Percentiles rank a stretch among this genome's conserved stretches.
Conservation (phyloP, 2,113 vertebrate species). For the Eudyptes chrysolophus region DNA sequence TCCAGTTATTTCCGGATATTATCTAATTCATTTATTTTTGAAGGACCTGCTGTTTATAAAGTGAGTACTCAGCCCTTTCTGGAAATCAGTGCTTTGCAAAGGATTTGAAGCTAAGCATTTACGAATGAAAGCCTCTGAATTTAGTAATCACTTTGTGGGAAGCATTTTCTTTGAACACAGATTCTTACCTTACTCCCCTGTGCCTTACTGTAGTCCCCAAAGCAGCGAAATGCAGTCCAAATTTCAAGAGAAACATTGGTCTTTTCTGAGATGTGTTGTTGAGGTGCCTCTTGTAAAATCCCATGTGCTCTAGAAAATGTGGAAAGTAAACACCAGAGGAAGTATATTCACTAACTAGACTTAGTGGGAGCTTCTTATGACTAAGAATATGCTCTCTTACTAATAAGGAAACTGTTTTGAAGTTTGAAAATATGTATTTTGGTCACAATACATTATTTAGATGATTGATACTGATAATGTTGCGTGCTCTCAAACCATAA, state of each 20-base stretch:
- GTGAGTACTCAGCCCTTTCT: not conserved
- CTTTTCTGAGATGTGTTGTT: not conserved
- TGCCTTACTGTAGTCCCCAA: not conserved
- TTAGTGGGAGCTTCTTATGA: not conserved
- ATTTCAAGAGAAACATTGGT: not conserved
- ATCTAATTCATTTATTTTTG: not conserved
- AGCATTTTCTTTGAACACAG: not conserved
- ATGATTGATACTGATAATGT: not conserved
- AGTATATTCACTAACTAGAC: not conserved
- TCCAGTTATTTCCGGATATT: not conserved
- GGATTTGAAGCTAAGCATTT: not conserved
- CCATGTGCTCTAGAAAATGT: not conserved
- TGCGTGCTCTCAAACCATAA: not conserved
- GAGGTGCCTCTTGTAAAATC: not conserved
- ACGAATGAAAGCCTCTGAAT: not conserved
- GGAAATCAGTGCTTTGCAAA: not conserved
- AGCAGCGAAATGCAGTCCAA: not conserved
- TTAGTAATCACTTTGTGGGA: not conserved
- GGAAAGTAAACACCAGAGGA: not conserved
- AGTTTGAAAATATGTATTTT: not conserved
- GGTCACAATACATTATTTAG: not conserved
- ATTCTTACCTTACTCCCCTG: not conserved
- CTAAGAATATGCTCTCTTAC: not conserved
- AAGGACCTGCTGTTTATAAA: not conserved
- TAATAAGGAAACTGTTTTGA: conserved; percentile 32